Percentiles rank a stretch among this genome's conserved stretches.
Evolutionary conservation across 2,113 vertebrate genomes (phyloP).

Genomic region (Myocastor coypus): DNA sequence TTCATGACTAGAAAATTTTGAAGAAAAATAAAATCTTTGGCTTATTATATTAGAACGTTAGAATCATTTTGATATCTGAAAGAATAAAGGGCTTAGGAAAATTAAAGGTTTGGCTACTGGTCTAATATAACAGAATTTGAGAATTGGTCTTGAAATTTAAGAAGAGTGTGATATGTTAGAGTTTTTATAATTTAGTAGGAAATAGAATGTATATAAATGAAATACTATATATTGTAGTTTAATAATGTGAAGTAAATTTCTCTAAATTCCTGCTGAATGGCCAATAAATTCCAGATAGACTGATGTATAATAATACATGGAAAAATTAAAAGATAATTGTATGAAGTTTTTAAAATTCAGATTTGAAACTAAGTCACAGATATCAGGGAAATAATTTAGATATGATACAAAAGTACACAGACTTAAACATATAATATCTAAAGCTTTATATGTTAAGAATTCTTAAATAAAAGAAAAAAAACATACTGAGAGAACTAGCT

Average conservation of each 20-base stretch:
- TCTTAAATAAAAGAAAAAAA: not conserved
- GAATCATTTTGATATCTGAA: slow-evolving; percentile 49
- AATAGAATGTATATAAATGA: slow-evolving; percentile 7
- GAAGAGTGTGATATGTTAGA: slow-evolving; percentile 6
- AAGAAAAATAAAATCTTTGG: not conserved
- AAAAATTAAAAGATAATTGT: slow-evolving; percentile 20
- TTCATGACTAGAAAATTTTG: not conserved
- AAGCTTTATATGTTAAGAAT: not conserved
- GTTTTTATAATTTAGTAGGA: not conserved
- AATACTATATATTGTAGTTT: not conserved
- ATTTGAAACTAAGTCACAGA: slow-evolving; percentile 3
- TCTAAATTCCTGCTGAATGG: not conserved
- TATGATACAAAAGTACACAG: not conserved
- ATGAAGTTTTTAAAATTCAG: slow-evolving; percentile 20
- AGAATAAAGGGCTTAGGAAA: slow-evolving; percentile 41
- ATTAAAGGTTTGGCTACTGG: not conserved
- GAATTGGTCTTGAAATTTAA: slow-evolving; percentile 28
- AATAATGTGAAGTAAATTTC: not conserved
- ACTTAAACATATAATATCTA: slow-evolving; percentile 24
- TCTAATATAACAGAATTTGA: slow-evolving; percentile 2
- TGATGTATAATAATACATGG: not conserved
- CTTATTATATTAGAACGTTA: not conserved
- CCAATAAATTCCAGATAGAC: not conserved
- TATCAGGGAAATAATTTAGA: slow-evolving; percentile 32
- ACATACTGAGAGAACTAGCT: not conserved